phyloP scores from a whole-genome alignment of 2,888 invertebrate species.

The Sacculina carcini region DNA sequence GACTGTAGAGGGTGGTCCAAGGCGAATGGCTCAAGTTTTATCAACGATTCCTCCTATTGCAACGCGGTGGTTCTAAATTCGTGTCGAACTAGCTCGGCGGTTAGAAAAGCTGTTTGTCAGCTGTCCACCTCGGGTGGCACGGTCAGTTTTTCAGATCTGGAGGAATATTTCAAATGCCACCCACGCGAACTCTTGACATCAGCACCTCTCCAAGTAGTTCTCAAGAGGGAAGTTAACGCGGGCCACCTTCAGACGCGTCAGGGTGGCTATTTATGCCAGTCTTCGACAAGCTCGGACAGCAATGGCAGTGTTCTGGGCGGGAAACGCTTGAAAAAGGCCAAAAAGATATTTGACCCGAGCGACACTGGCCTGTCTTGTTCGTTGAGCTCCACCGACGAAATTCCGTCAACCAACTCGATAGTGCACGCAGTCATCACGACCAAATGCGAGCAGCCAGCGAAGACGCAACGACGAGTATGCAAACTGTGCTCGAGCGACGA shows the following conservation, averaged over 20 bases:
- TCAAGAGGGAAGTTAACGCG: slow-evolving; percentile 39
- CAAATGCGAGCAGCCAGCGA: too few species aligned
- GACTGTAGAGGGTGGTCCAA: too few species aligned
- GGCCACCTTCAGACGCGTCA: slow-evolving; percentile 40
- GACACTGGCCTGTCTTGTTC: slow-evolving; percentile 18
- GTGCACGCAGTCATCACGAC: slow-evolving; percentile 19
- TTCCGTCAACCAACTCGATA: slow-evolving; percentile 18
- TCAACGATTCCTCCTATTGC: too few species aligned
- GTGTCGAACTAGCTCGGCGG: slow-evolving; percentile 27
- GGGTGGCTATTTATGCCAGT: too few species aligned
- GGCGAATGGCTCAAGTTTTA: too few species aligned
- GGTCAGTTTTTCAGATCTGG: slow-evolving; percentile 37
- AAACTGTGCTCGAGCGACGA: slow-evolving; percentile 12
- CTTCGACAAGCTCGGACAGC: too few species aligned
- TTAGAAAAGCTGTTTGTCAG: slow-evolving; percentile 41
- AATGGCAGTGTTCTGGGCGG: too few species aligned
- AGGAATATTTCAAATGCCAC: slow-evolving; percentile 34
- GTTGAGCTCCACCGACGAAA: slow-evolving; percentile 13
- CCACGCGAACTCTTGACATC: slow-evolving; percentile 29
- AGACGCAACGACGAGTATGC: not conserved
- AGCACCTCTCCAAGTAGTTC: slow-evolving; percentile 30
- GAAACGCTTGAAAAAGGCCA: slow-evolving; percentile 18
- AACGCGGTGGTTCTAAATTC: slow-evolving; percentile 25
- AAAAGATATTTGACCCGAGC: slow-evolving; percentile 20
- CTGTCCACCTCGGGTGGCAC: slow-evolving; percentile 42